These are phyloP conservation scores for Tortricodes alternella DNA, from an alignment of 2,888 invertebrate genomes.

Conservation along the genomic window DNA sequence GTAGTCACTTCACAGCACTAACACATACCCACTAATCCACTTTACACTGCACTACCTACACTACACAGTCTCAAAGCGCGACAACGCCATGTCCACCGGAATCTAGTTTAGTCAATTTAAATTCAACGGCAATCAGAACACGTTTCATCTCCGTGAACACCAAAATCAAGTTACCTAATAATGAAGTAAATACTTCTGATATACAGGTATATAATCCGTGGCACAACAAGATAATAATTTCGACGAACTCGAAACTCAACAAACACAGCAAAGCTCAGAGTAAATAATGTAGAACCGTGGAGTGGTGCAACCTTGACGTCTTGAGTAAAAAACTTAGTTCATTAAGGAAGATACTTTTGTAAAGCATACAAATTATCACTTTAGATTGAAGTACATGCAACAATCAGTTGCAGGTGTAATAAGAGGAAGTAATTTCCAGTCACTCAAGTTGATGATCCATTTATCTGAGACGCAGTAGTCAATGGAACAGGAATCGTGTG, in stretches of 20 bases:
- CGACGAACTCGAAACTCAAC: conserved; percentile 67
- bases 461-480: conserved; percentile 66
- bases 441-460: conserved; percentile 34
- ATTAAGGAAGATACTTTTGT: conserved; percentile 37
- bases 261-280: conserved; percentile 73
- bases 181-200: conserved; percentile 60
- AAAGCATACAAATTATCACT: conserved; percentile 16
- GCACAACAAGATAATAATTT: conserved; percentile 73
- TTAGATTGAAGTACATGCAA: neutral
- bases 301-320: conserved; percentile 66
- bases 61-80: conserved; percentile 39
- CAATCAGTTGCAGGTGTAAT: conserved; percentile 6
- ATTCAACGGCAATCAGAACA: conserved; percentile 52
- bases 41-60: conserved; percentile 34
- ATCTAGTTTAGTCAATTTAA: conserved; percentile 37
- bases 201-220: conserved; percentile 63
- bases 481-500: conserved; percentile 69
- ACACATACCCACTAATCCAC: conserved; percentile 43
- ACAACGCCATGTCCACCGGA: conserved; percentile 38
- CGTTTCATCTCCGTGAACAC: conserved; percentile 51
- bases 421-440: conserved; percentile 14
- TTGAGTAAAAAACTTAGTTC: conserved; percentile 51
- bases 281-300: conserved; percentile 67
- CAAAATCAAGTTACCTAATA: conserved; percentile 56
- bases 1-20: conserved; percentile 41